Evolutionary conservation across 2,888 invertebrate genomes (phyloP), one percentile per base, ranked within the genome.

Genomic region (Crepidodera aurea): DNA sequence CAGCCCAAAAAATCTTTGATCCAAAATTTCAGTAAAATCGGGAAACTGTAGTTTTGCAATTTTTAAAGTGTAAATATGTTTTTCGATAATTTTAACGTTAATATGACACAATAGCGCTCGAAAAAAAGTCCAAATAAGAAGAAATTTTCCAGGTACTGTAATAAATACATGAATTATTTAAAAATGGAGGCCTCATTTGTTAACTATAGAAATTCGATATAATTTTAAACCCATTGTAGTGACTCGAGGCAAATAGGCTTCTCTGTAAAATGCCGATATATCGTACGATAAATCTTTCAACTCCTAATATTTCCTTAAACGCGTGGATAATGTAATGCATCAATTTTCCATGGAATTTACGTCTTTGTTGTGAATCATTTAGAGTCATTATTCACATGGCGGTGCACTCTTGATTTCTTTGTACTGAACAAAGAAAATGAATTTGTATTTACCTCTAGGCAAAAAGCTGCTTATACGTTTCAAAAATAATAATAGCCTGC

Each of bases 291-390:
- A 40, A 40, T 40, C 40, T 40, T 40, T 40, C 40, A 40, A 2
- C 18, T 40, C 40, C 16, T 18, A 40, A 40, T 40, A 40, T 40
- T 40, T 40, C 16, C 40, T 10, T 10, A 40, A 40, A 40, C 40
- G 40, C 40, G 40, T 40, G 40, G 16, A 40, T 40, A 40, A 40
- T 40, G 40, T 40, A 40, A 40, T 40, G 18, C 40, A 7, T 40
- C 40, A 40, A 40, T 40, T 40, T 40, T 40, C 18, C 18, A 40
- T 18, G 40, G 40, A 40, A 40, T 34, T 13, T 40, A 40, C 40
- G 40, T 40, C 40, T 40, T 40, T 40, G 40, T 40, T 40, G 40
- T 7, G 18, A 40, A 18, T 18, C 40, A 18, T 40, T 40, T 13
- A 13, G 37, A 37, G 13, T 8, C 37, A 37, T 37, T 15, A 37